Evolutionary conservation across 2,113 vertebrate genomes (phyloP), one percentile per base, ranked within the genome.

Genomic region (Paratilapia polleni): DNA sequence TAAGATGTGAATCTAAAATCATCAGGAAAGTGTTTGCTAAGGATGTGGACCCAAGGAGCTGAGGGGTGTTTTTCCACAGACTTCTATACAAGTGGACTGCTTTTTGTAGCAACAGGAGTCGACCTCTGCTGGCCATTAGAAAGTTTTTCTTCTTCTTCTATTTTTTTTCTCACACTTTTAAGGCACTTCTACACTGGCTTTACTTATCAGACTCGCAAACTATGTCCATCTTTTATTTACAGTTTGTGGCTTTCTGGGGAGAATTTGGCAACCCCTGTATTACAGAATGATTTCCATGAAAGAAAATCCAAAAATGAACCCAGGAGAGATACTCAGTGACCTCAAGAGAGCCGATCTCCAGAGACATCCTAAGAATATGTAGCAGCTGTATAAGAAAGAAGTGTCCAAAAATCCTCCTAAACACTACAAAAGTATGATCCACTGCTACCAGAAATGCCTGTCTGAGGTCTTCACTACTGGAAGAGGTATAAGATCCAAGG

Each of bases 101-200:
- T 34, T 54, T 52, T 73, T 70, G 24, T 24, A 70, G 52, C 24
- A 31, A 31, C 66, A 54, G 52, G 68, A 26, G 11, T 4, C 9
- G 54, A 57, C 47, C 19, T 17, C 26, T 73, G 47, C 68, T 73
- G 47, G 31, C 47, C 6, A 0, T 73, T 73, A 73, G 47, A 73
- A 54, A 68, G 64, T n/a, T n/a, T n/a, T n/a, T n/a, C n/a, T n/a
- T n/a, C n/a, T n/a, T n/a, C n/a, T n/a, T n/a, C n/a, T n/a, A n/a
- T n/a, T n/a, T n/a, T n/a, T n/a, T n/a, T n/a, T n/a, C n/a, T n/a
- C n/a, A n/a, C 68, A 31, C 8, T 10, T 73, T 54, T 54, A 73
- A 73, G 68, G 68, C 68, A 73, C 68, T 73, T 73, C 31, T 2
- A 19, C 47, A 73, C 68, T 73, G 31, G 68, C 68, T n/a, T 73